Evolutionary conservation across 2,888 invertebrate species (phyloP), one percentile per base, ranked within the genome.

Genomic region (Tachystola acroxantha): DNA sequence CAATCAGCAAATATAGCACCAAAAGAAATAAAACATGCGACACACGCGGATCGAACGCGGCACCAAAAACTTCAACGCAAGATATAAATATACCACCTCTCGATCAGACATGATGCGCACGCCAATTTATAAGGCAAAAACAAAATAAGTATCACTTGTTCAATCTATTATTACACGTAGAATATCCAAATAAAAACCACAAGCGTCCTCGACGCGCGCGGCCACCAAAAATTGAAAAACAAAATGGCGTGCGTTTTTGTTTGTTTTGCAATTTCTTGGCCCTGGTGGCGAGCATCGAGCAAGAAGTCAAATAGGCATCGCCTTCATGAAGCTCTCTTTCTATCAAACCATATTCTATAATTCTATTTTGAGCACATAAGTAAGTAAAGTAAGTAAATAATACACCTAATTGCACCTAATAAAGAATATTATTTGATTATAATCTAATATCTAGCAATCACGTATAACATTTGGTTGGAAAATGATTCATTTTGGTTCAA

Each of bases 1-100:
- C 39, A 42, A 45, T 48, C 45, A 61, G 39, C 58, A 69, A 56
- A 46, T 59, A 56, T 51, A 66, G 39, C 37, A 37, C 20, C 40
- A 48, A 47, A 45, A 41, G 39, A 48, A 71, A 75, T 68, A 66
- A 69, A 76, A 70, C 73, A 72, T 77, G 76, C 73, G 77, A 69
- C 75, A 70, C 73, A 72, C 77, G 76, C 73, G 77, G 69, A 71
- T 61, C 62, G 54, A 62, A 60, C 50, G 57, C 39, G 28, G 42
- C 43, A 50, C 44, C 51, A 45, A 46, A 42, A 37, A 44, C 42
- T 49, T 48, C 54, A 51, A 52, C 56, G 52, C 50, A 46, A 56
- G 50, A 52, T 58, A 53, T 71, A 78, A 71, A 61, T 66, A 68
- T 68, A 78, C 69, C 78, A 86, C 86, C 85, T 86, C 86, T 68